Evolutionary conservation across 2,113 vertebrate genomes (phyloP).

Genomic region (Sorex araneus): DNA sequence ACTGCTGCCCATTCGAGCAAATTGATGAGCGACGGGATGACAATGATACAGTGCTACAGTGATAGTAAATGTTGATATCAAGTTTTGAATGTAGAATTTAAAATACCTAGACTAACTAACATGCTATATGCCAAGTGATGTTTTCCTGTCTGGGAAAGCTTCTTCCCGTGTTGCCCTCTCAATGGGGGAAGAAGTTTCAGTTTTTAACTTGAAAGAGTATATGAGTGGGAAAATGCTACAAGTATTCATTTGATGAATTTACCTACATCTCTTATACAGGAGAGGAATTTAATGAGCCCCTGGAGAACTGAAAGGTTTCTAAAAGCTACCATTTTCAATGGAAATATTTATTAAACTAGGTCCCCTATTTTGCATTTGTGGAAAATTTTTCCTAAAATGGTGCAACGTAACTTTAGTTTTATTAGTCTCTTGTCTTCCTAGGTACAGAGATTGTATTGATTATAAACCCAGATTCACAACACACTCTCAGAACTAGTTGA

Average conservation of each 20-base stretch:
- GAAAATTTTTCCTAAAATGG: conserved; percentile 1
- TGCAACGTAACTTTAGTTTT: neutral
- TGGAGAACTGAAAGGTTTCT: neutral
- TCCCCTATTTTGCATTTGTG: neutral
- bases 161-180: neutral
- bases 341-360: neutral
- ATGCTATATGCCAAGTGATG: neutral
- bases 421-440: neutral
- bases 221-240: neutral
- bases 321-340: neutral
- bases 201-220: neutral
- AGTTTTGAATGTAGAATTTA: neutral
- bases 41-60: too few species aligned
- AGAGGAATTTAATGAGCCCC: neutral
- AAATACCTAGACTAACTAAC: neutral
- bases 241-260: neutral
- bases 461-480: neutral
- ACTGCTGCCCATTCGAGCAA: too few species aligned
- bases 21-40: too few species aligned
- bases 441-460: neutral
- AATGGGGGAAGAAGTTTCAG: neutral
- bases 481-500: neutral
- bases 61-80: neutral
- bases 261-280: neutral
- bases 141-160: neutral